A percentile compares a stretch with the other conserved stretches of the same genome.
Conservation (phyloP, 2,797 vertebrate species). For the Malurus splendens region DNA sequence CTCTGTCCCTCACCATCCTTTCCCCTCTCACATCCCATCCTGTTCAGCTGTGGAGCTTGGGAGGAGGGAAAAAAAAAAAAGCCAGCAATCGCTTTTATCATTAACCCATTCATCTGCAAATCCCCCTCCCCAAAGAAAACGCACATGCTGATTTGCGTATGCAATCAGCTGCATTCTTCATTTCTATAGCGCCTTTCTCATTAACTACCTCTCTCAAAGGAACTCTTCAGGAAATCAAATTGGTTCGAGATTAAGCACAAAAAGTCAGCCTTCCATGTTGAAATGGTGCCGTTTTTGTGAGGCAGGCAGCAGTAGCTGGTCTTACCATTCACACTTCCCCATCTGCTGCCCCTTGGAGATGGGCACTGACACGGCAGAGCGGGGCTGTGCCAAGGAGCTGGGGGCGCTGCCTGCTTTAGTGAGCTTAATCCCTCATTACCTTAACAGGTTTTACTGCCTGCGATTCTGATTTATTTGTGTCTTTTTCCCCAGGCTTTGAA, state of each 20-base stretch:
- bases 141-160: slow-evolving; percentile 48
- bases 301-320: not conserved
- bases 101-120: slow-evolving; percentile 65
- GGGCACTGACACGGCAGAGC: not conserved
- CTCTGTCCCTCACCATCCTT: not conserved
- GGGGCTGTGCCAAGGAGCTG: not conserved
- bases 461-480: not conserved
- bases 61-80: not conserved
- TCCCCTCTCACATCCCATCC: not conserved
- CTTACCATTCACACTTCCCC: not conserved
- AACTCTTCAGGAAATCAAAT: slow-evolving; percentile 33
- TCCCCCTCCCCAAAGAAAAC: slow-evolving; percentile 45
- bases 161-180: slow-evolving; percentile 54
- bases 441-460: not conserved
- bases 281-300: not conserved
- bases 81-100: slow-evolving; percentile 12
- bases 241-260: slow-evolving; percentile 3
- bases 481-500: not conserved
- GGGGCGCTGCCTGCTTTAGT: not conserved
- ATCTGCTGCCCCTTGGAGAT: not conserved
- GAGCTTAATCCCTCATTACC: not conserved
- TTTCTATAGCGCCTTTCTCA: slow-evolving; percentile 34
- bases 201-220: slow-evolving; percentile 44
- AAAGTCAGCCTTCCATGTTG: not conserved
- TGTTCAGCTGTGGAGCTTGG: slow-evolving; percentile 21